Evolutionary conservation across 1,140 invertebrate genomes (phyloP).

Genomic region (Heliconius congener): DNA sequence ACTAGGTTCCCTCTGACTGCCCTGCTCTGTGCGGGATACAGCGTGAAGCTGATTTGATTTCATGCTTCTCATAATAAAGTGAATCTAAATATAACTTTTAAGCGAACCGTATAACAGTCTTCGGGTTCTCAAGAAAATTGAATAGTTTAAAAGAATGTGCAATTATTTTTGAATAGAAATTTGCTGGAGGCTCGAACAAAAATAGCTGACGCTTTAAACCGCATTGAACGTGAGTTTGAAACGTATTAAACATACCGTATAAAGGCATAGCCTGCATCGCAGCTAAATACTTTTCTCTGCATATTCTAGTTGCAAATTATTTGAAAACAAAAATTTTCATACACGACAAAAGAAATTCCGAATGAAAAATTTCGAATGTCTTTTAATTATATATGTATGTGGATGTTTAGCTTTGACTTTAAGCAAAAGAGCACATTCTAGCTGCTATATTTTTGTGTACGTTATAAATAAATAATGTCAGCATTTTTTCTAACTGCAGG

Average conservation of each 20-base stretch:
- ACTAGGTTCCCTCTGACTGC: too few species aligned
- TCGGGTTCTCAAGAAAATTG: not conserved
- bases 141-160: constrained; percentile 9
- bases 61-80: not conserved
- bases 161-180: not conserved
- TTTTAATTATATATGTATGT: constrained; percentile 13
- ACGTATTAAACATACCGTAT: constrained; percentile 38
- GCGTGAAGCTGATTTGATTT: too few species aligned
- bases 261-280: constrained; percentile 33
- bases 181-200: constrained; percentile 14
- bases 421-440: not conserved
- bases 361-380: not conserved
- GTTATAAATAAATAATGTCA: too few species aligned
- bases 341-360: constrained; percentile 10
- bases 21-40: too few species aligned
- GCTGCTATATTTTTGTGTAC: too few species aligned
- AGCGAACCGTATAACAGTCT: not conserved
- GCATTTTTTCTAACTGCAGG: not conserved
- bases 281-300: constrained; percentile 28
- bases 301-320: constrained; percentile 12
- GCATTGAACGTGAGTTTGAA: constrained; percentile 22
- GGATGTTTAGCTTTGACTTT: not conserved
- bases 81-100: not conserved
- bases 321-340: constrained; percentile 1
- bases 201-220: constrained; percentile 3